These are phyloP conservation scores for Aurelia coerulea DNA, from an alignment of 30 jellyfish, hydroid and myxozoan species.

Conservation along the genomic window DNA sequence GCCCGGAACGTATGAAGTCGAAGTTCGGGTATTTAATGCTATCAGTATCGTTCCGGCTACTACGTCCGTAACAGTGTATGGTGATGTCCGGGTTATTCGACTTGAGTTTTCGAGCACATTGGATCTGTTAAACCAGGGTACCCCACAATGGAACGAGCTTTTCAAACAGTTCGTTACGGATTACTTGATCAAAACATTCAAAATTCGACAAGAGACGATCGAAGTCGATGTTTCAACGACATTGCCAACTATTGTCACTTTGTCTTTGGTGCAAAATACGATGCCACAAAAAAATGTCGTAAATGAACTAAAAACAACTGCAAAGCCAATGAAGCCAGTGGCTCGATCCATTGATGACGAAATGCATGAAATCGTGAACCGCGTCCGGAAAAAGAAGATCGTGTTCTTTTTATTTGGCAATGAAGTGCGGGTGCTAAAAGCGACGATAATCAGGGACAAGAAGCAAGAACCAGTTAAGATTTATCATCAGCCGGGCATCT, in stretches of 20 bases:
- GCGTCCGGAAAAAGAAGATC: conserved; percentile 26
- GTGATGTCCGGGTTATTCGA: conserved; percentile 55
- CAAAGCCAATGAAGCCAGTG: conserved; percentile 1
- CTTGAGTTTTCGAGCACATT: conserved; percentile 66
- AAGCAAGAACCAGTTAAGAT: neutral
- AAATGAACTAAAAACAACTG: neutral
- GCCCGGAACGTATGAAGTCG: conserved; percentile 78
- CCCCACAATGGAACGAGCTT: conserved; percentile 36
- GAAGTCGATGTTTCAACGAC: conserved; percentile 52
- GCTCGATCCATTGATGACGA: conserved; percentile 29
- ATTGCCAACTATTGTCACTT: conserved; percentile 60
- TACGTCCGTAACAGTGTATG: conserved; percentile 56
- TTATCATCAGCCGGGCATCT: neutral
- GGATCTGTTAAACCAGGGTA: conserved; percentile 59
- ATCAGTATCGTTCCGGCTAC: conserved; percentile 63
- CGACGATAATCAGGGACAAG: conserved; percentile 41
- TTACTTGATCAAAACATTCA: conserved; percentile 42
- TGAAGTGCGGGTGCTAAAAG: conserved; percentile 52
- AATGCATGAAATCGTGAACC: conserved; percentile 34
- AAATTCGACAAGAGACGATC: conserved; percentile 53
- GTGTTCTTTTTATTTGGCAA: conserved; percentile 44
- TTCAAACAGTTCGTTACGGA: conserved; percentile 19
- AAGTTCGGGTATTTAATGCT: conserved; percentile 72
- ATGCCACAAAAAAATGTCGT: conserved; percentile 15
- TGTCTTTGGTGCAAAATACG: conserved; percentile 55